These are phyloP conservation scores for Chloropsis cyanopogon DNA, from an alignment of 2,113 vertebrate species.

Conservation along the genomic window DNA sequence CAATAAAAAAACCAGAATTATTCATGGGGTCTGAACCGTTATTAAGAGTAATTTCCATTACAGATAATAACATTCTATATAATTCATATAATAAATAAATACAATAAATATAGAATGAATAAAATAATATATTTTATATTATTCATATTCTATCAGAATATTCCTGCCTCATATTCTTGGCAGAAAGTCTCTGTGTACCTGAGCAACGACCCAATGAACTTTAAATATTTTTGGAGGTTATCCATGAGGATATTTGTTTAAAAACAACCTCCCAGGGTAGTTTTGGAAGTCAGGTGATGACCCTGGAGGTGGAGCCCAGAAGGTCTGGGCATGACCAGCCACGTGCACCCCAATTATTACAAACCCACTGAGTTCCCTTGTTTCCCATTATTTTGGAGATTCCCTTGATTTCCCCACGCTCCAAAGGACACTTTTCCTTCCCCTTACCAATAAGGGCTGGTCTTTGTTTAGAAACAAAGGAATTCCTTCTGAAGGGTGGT, in stretches of 20 bases:
- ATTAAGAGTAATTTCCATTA: not conserved
- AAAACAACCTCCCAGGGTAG: not conserved
- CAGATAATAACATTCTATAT: not conserved
- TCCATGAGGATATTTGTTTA: not conserved
- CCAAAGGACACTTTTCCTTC: not conserved
- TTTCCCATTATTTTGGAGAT: not conserved
- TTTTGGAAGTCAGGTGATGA: not conserved
- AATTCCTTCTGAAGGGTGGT: not conserved
- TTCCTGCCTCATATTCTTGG: not conserved
- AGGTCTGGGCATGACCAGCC: not conserved
- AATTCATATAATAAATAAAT: not conserved
- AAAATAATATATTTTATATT: not conserved
- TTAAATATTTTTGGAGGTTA: not conserved
- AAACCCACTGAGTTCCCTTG: not conserved
- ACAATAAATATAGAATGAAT: no score
- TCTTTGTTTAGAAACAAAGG: not conserved
- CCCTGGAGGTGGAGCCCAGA: not conserved
- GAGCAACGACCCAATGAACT: not conserved
- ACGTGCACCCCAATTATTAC: not conserved
- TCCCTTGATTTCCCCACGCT: fast-evolving
- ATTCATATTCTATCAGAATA: not conserved
- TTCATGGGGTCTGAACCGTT: not conserved
- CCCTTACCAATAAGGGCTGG: not conserved
- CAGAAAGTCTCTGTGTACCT: not conserved
- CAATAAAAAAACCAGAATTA: not conserved